phyloP scores from a whole-genome alignment of 2,113 vertebrate species.

The Phaethon lepturus region DNA sequence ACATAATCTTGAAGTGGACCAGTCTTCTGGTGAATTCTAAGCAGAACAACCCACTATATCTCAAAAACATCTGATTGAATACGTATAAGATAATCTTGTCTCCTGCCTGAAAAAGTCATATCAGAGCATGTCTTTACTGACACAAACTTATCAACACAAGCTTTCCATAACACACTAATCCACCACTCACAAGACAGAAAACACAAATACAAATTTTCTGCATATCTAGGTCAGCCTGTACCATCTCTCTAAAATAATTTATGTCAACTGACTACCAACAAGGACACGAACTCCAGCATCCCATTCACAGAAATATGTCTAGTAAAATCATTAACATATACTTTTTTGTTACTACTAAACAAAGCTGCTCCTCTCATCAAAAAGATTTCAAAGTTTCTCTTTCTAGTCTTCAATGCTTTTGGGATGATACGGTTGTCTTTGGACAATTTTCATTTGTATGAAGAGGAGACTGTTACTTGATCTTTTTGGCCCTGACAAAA shows the following conservation, averaged over 20 bases:
- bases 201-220: not conserved
- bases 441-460: not conserved
- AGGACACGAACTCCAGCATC: not conserved
- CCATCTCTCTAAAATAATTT: not conserved
- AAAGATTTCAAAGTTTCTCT: not conserved
- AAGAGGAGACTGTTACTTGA: not conserved
- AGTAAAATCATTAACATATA: not conserved
- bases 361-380: not conserved
- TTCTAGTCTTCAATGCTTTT: not conserved
- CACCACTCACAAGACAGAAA: not conserved
- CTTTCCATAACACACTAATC: not conserved
- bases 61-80: not conserved
- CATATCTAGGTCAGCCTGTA: not conserved
- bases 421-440: not conserved
- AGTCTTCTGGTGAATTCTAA: not conserved
- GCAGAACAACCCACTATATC: not conserved
- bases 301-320: not conserved
- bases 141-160: not conserved
- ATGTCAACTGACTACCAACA: not conserved
- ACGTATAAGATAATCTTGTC: rapidly evolving
- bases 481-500: constrained; percentile 1
- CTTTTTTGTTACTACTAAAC: not conserved
- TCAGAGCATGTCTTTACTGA: not conserved
- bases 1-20: not conserved
- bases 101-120: not conserved